A percentile compares a stretch with the other conserved stretches of the same genome.
These are phyloP conservation scores for Vulpes ferrilata DNA, from an alignment of 2,113 vertebrate genomes.

Conservation along the genomic window DNA sequence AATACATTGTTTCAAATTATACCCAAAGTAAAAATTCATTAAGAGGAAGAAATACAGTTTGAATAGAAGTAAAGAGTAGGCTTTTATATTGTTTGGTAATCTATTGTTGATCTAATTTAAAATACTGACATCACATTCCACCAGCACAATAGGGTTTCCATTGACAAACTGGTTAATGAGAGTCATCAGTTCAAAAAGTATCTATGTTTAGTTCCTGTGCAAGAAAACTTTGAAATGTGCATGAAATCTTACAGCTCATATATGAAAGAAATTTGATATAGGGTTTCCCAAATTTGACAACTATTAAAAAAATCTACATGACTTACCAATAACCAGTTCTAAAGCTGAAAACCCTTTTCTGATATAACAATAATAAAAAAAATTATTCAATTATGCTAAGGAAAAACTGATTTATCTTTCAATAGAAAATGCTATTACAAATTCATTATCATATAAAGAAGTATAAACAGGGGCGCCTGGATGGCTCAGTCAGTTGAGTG, in stretches of 20 bases:
- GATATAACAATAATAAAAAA: background rate
- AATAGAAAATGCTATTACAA: background rate
- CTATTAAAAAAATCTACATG: background rate
- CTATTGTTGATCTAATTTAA: conserved; percentile 27
- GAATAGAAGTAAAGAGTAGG: background rate
- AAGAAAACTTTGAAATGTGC: conserved; percentile 1
- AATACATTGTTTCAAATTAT: background rate
- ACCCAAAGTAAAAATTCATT: conserved; percentile 37
- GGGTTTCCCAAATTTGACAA: background rate
- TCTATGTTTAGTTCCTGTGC: background rate
- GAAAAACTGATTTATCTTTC: background rate
- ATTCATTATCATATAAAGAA: background rate
- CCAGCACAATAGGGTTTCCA: background rate
- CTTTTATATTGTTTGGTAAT: conserved; percentile 6
- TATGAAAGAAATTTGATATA: conserved; percentile 7
- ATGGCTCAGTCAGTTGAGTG: background rate
- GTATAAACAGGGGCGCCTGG: background rate
- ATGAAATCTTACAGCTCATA: background rate
- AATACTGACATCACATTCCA: background rate
- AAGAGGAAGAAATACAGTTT: conserved; percentile 21
- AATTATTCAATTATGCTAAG: background rate
- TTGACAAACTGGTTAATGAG: background rate
- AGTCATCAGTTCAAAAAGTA: background rate
- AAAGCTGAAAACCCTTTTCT: conserved; percentile 1
- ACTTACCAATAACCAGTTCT: background rate